Percentiles rank a stretch among this genome's conserved stretches.
These are phyloP conservation scores for Plecturocebus donacophilus DNA, from an alignment of 2,113 vertebrate species.

Conservation along the genomic window DNA sequence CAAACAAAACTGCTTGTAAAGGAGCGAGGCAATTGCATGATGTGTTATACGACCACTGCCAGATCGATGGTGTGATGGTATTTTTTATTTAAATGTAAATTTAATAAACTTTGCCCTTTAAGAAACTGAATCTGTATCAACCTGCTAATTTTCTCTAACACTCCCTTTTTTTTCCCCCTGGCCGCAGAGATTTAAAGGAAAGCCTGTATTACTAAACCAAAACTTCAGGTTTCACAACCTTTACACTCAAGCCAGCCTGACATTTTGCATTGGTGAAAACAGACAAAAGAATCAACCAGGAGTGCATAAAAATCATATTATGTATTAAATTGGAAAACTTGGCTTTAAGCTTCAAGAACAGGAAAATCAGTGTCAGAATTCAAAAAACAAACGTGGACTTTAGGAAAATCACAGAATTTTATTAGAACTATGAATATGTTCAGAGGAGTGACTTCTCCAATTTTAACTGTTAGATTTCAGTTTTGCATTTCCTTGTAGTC, in stretches of 20 bases:
- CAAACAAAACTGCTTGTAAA: too few species aligned
- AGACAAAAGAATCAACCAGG: neutral
- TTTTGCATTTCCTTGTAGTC: neutral
- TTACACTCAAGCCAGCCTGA: neutral
- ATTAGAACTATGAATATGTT: neutral
- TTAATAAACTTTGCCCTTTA: neutral
- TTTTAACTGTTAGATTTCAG: neutral
- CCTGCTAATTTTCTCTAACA: neutral
- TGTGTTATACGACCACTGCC: fast-evolving
- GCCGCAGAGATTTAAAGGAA: neutral
- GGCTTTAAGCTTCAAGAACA: neutral
- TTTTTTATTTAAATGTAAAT: neutral
- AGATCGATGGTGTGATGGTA: fast-evolving
- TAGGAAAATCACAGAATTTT: neutral
- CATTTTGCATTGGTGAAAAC: neutral
- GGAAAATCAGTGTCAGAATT: neutral
- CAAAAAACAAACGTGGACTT: neutral
- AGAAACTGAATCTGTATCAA: neutral
- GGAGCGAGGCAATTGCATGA: fast-evolving
- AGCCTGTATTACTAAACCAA: neutral
- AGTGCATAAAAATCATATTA: neutral
- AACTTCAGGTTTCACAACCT: neutral
- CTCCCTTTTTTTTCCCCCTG: neutral
- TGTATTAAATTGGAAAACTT: neutral
- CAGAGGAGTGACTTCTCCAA: neutral